phyloP scores from a whole-genome alignment of 2,888 invertebrate genomes.

The Spodoptera exigua region DNA sequence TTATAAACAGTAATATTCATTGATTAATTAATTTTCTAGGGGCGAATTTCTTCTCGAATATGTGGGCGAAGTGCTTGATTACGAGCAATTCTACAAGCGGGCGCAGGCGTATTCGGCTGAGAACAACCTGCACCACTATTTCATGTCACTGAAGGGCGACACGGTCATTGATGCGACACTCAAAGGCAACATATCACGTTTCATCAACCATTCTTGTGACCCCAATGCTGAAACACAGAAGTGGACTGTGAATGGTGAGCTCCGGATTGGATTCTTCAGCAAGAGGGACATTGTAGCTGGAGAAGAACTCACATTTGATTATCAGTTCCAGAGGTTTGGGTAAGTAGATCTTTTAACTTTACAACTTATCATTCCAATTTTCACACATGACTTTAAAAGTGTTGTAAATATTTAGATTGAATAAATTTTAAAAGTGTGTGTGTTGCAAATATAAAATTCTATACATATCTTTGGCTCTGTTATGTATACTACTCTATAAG shows the following conservation, averaged over 20 bases:
- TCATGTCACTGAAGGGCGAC: conserved; percentile 98
- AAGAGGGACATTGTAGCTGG: conserved; percentile 94
- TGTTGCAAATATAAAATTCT: no score
- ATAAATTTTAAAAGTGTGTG: no score
- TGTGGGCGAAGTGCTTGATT: conserved; percentile 98
- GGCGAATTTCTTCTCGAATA: conserved; percentile 99
- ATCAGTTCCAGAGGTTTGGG: conserved; percentile 99
- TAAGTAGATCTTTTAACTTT: conserved; percentile 77
- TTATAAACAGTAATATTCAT: background rate
- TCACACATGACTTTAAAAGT: no score
- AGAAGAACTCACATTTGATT: conserved; percentile 99
- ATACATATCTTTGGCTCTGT: no score
- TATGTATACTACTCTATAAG: no score
- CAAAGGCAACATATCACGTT: conserved; percentile 98
- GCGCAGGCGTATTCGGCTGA: conserved; percentile 96
- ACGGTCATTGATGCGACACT: conserved; percentile 97
- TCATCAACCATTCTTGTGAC: conserved; percentile 99
- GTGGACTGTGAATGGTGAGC: conserved; percentile 97
- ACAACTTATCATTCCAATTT: background rate
- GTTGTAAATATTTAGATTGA: no score
- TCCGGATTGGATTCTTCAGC: conserved; percentile 99
- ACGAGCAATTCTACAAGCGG: conserved; percentile 95
- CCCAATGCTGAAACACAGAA: conserved; percentile 99
- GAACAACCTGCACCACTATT: conserved; percentile 98
- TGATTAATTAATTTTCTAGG: conserved; percentile 81